Conservation (phyloP, 1,140 invertebrate genomes). For the Holcopasites calliopsidis region DNA sequence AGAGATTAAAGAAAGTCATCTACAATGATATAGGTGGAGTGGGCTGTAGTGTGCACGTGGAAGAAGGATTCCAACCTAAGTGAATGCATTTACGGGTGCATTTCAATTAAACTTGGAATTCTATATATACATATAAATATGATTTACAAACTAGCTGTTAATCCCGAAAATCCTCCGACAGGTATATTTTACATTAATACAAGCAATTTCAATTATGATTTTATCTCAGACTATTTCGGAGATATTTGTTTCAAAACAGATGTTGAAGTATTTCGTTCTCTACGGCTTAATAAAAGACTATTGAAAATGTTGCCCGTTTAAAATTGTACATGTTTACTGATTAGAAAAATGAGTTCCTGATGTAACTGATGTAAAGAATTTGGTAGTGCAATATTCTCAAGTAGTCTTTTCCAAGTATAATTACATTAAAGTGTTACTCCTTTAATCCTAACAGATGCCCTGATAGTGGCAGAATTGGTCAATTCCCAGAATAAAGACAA, state of each 20-base stretch:
- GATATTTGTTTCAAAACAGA: slow-evolving; percentile 17
- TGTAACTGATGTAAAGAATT: no score
- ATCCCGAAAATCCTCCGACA: slow-evolving; percentile 63
- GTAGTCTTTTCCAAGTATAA: background rate
- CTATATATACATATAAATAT: slow-evolving; percentile 63
- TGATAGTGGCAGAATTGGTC: slow-evolving; percentile 72
- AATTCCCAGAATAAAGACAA: slow-evolving; percentile 65
- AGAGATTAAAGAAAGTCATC: background rate
- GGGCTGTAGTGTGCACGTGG: slow-evolving; percentile 2
- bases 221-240: background rate
- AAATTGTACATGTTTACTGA: background rate
- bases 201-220: background rate
- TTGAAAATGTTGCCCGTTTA: background rate
- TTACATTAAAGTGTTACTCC: background rate
- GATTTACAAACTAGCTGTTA: slow-evolving; percentile 64
- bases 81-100: slow-evolving; percentile 11
- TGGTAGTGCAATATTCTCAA: no score
- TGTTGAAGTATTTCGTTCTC: background rate
- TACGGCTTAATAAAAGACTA: no score
- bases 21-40: background rate
- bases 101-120: no score
- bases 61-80: slow-evolving; percentile 18
- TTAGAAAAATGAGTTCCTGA: no score
- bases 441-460: slow-evolving; percentile 61
- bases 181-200: slow-evolving; percentile 57